phyloP scores from a whole-genome alignment of 2,888 invertebrate species.

The Meliscaeva auricollis region DNA sequence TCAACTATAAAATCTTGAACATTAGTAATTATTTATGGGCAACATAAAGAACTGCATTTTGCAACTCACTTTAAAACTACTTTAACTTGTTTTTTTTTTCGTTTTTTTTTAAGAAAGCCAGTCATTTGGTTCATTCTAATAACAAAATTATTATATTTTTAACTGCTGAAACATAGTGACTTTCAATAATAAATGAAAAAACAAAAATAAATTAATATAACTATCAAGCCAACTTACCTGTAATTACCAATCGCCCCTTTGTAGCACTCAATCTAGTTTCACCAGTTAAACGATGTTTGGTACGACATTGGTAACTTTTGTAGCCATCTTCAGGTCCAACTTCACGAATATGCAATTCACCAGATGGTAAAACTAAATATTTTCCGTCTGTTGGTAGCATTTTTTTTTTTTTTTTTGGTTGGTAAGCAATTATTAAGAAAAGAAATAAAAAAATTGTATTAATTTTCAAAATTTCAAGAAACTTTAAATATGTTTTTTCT shows the following conservation, averaged over 20 bases:
- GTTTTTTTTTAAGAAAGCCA: too few species aligned
- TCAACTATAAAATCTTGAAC: too few species aligned
- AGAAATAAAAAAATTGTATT: constrained; percentile 43
- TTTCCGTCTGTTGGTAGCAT: constrained; percentile 95
- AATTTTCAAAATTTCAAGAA: constrained; percentile 27
- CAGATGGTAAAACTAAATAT: constrained; percentile 96
- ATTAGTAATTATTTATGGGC: too few species aligned
- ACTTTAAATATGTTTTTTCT: constrained; percentile 19
- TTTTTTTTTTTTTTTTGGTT: background rate
- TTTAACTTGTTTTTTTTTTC: too few species aligned
- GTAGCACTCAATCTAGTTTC: constrained; percentile 97
- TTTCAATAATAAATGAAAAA: constrained; percentile 54
- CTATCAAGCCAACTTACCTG: constrained; percentile 89
- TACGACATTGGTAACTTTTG: constrained; percentile 96
- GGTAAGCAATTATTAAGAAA: constrained; percentile 9
- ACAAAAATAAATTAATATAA: constrained; percentile 64
- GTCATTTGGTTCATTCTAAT: too few species aligned
- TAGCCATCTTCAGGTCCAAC: constrained; percentile 97
- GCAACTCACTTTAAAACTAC: too few species aligned
- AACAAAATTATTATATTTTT: background rate
- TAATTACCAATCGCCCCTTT: constrained; percentile 96
- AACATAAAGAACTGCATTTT: too few species aligned
- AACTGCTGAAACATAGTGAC: constrained; percentile 61
- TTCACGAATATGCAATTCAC: constrained; percentile 97
- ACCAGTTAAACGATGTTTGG: constrained; percentile 96